Percentiles rank a stretch among this genome's conserved stretches.
Evolutionary conservation across 2,797 vertebrate genomes (phyloP).

Genomic region (Apogon hyalosoma): DNA sequence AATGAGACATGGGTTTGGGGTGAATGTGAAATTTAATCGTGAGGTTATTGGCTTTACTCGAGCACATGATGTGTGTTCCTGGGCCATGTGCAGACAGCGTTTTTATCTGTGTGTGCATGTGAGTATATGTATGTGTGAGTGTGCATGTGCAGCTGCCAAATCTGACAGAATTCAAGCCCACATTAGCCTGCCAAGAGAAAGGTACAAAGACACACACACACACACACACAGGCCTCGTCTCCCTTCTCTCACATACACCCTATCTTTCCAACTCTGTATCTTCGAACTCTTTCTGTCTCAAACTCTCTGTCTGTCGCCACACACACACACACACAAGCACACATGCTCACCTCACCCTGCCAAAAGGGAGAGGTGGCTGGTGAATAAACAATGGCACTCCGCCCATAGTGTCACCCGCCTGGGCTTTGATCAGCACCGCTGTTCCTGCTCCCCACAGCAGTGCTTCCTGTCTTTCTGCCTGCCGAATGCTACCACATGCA

Average conservation of each 20-base stretch:
- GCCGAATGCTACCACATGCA: conserved; percentile 50
- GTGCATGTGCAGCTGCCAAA: conserved; percentile 76
- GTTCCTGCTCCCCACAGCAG: conserved; percentile 78
- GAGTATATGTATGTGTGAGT: conserved; percentile 27
- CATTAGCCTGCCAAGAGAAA: conserved; percentile 79
- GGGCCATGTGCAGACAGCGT: conserved; percentile 30
- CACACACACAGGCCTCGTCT: conserved; percentile 52
- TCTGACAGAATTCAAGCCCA: conserved; percentile 77
- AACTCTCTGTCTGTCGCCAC: conserved; percentile 61
- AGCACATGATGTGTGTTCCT: conserved; percentile 29
- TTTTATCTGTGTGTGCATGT: conserved; percentile 20
- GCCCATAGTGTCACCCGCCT: conserved; percentile 83
- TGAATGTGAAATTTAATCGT: conserved; percentile 40
- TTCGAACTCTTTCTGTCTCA: conserved; percentile 66
- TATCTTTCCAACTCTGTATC: conserved; percentile 67
- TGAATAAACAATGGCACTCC: conserved; percentile 85
- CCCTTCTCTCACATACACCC: conserved; percentile 30
- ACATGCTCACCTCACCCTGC: conserved; percentile 79
- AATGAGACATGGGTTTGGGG: conserved; percentile 25
- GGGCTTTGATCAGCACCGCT: conserved; percentile 82
- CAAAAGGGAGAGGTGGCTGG: conserved; percentile 82
- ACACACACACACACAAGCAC: conserved; percentile 56
- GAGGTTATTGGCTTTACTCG: conserved; percentile 44
- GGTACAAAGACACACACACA: conserved; percentile 64
- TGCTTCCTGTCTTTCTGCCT: conserved; percentile 78